Conservation (phyloP, 2,113 vertebrate species). For the Corythaixoides concolor region DNA sequence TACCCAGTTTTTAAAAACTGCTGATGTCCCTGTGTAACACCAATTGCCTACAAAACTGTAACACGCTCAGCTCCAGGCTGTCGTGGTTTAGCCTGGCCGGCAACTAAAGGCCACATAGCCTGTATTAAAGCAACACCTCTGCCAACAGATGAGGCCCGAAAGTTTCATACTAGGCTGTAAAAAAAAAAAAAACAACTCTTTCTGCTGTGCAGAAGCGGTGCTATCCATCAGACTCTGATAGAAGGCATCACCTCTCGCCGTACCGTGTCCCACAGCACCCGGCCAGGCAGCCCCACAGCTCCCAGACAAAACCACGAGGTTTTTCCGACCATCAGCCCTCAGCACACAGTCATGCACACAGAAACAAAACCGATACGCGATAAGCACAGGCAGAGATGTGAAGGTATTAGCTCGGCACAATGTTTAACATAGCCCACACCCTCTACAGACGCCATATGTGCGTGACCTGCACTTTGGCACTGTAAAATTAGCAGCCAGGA, state of each 20-base stretch:
- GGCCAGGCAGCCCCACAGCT: background rate
- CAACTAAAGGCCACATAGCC: too few relatives aligned
- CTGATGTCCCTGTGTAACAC: background rate
- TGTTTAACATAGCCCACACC: background rate
- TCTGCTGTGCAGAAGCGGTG: background rate
- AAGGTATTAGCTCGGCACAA: background rate
- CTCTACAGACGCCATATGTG: rapidly evolving
- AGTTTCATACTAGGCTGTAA: background rate
- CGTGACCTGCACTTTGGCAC: background rate
- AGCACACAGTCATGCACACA: background rate
- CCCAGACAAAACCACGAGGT: background rate
- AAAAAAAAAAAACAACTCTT: background rate
- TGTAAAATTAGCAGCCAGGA: background rate
- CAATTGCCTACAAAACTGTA: background rate
- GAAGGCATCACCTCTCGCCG: background rate
- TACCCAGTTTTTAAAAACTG: background rate
- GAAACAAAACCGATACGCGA: background rate
- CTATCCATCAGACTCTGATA: background rate
- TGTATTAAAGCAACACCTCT: background rate
- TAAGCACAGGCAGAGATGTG: background rate
- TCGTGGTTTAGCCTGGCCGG: background rate
- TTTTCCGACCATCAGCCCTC: background rate
- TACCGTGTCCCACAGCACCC: background rate
- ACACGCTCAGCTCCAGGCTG: background rate
- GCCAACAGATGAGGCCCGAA: background rate